Evolutionary conservation across 2,888 invertebrate genomes (phyloP), one percentile per base, ranked within the genome.

Genomic region (Drosophila kambysellisi): DNA sequence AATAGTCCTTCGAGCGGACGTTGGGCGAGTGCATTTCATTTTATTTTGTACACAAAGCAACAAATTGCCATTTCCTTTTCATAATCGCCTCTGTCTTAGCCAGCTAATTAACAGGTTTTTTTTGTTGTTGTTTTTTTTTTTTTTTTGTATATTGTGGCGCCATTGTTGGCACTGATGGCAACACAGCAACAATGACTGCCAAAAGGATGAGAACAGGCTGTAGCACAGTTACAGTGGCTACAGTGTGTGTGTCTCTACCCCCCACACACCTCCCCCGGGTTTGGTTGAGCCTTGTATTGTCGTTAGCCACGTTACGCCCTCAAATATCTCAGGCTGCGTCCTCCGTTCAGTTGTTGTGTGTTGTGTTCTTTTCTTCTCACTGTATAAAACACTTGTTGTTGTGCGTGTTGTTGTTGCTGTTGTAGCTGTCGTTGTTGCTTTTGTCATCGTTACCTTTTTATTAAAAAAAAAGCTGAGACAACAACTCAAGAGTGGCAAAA

Each of bases 11-110:
- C 17, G 37, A 58, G 46, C 35, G 57, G 46, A 48, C 58, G 29
- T 6, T 46, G 20, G 33, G 4, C 11, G 32, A 53, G 8, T 48
- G 54, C 59, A 59, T 35, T 48, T 25, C 25, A 46, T 25, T 17
- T 4, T 46, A 46, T 17, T 35, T 54, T 35, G 20, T 9, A 7
- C 37, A 46, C 46, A 46, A 57, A 57, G 76, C 81, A 80, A 81
- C 78, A 78, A 78, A 78, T 78, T 78, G 81, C 71, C 71, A 68
- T 78, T 81, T 78, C 67, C 81, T 64, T 78, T 69, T 65, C 67
- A 80, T 76, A 66, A 77, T 61, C 70, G 66, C 43, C 46, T 25
- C 46, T 65, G 35, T 20, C 56, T 53, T 62, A 56, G 69, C 50
- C 71, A 71, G 67, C 77, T 78, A 81, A 78, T 78, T 78, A 78